phyloP scores from a whole-genome alignment of 2,113 vertebrate species.

The Psammodynastes pulverulentus region DNA sequence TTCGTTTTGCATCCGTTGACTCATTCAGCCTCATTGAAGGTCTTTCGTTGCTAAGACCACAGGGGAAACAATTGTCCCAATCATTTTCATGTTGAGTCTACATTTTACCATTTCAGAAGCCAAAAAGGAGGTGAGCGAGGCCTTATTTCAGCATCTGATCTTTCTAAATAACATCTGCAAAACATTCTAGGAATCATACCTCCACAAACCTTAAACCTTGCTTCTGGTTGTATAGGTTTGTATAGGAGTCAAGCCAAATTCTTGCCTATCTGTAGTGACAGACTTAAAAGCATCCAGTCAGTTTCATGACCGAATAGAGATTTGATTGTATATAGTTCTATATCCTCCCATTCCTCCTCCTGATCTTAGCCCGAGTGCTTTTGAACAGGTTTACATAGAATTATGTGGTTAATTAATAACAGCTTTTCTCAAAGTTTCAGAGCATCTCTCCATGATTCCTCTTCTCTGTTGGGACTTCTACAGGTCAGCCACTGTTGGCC shows the following conservation, averaged over 20 bases:
- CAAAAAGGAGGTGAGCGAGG: slow-evolving; percentile 13
- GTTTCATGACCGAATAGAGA: not conserved
- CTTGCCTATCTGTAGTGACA: not conserved
- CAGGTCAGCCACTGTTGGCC: not conserved
- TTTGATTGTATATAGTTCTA: not conserved
- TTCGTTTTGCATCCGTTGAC: not conserved
- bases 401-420: not conserved
- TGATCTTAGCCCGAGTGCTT: not conserved
- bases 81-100: not conserved
- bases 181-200: slow-evolving; percentile 3
- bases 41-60: not conserved
- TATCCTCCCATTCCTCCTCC: not conserved
- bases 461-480: not conserved
- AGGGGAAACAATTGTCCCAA: not conserved
- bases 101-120: not conserved
- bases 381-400: not conserved
- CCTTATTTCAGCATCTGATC: slow-evolving; percentile 28
- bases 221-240: not conserved
- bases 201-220: slow-evolving; percentile 7
- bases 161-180: not conserved
- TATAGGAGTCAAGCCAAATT: not conserved
- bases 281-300: not conserved
- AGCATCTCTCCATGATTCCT: not conserved
- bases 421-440: not conserved
- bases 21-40: not conserved